Conservation (phyloP, 2,797 vertebrate species). For the Esox masquinongy region DNA sequence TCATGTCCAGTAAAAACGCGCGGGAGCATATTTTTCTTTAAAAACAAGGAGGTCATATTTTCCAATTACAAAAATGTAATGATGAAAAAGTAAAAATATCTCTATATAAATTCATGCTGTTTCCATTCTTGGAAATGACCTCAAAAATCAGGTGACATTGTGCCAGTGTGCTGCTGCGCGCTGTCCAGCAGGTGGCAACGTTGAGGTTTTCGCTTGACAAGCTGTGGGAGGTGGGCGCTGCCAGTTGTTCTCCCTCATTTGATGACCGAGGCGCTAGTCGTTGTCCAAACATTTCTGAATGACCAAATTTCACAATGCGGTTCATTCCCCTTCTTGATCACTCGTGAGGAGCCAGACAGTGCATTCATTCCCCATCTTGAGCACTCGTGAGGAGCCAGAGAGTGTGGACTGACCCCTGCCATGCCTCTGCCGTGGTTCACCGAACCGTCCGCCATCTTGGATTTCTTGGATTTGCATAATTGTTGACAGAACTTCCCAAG, state of each 20-base stretch:
- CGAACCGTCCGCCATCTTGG: conserved; percentile 22
- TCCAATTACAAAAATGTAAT: not conserved
- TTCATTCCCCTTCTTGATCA: not conserved
- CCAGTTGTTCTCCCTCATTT: not conserved
- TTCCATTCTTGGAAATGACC: not conserved
- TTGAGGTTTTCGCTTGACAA: conserved; percentile 27
- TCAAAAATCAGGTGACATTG: not conserved
- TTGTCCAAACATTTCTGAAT: not conserved
- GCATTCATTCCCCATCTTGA: not conserved
- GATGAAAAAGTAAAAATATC: too few relatives aligned
- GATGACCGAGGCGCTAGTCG: not conserved
- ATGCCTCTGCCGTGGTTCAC: not conserved
- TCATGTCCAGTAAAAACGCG: not conserved
- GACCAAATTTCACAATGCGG: not conserved
- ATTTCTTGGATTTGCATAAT: conserved; percentile 7
- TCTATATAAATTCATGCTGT: not conserved
- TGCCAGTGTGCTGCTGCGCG: conserved; percentile 33
- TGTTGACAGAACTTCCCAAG: not conserved
- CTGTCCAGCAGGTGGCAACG: conserved; percentile 54
- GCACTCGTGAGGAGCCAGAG: not conserved
- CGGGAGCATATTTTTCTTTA: too few relatives aligned
- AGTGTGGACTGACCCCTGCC: not conserved
- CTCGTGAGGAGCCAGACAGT: not conserved
- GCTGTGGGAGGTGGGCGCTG: not conserved
- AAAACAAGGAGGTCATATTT: not conserved